Evolutionary conservation across 2,888 invertebrate species (phyloP), one percentile per base, ranked within the genome.

Genomic region (Rapana venosa): DNA sequence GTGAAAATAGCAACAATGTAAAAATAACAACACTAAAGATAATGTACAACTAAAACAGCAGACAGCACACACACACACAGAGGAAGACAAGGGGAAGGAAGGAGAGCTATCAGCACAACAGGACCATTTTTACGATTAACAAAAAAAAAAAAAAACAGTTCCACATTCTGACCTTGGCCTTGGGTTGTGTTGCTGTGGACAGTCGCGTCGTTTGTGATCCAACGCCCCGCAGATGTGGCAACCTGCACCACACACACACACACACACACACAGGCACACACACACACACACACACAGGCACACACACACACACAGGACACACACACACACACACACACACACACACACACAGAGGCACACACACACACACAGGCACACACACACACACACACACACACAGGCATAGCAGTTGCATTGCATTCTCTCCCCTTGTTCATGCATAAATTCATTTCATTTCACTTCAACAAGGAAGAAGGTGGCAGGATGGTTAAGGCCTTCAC

Each of bases 201-300:
- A 94, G 13, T 94, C 93, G 89, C 93, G 92, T 85, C 94, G 93
- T 87, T 94, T 94, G 90, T 94, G 94, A 87, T 90, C 93, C 36
- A 92, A 61, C 4, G 92, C 93, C 87, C 94, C 94, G 93, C 94
- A 94, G 22, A 94, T 92, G 87, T 94, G 93, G 89, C 94, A 94
- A 74, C 94, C 94, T 94, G 91, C 56, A 92, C 87, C 77, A 22
- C 61, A 86, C 35, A 56, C 8, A 35, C 32, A 32, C 8, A 30
- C 26, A 35, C 8, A 32, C 17, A 74, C 13, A 74, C 22, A 30
- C 15, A 22, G 2, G 4, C 30, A 30, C 17, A 79, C 35, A 32
- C 32, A 35, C 15, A 30, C 79, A 79, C 32, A 35, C 32, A 13
- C 77, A 30, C 30, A 13, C n/a, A n/a, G 11, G n/a, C n/a, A n/a